Percentiles rank a stretch among this genome's conserved stretches.
Conservation (phyloP, 2,797 vertebrate species). For the Pseudopleuronectes americanus region DNA sequence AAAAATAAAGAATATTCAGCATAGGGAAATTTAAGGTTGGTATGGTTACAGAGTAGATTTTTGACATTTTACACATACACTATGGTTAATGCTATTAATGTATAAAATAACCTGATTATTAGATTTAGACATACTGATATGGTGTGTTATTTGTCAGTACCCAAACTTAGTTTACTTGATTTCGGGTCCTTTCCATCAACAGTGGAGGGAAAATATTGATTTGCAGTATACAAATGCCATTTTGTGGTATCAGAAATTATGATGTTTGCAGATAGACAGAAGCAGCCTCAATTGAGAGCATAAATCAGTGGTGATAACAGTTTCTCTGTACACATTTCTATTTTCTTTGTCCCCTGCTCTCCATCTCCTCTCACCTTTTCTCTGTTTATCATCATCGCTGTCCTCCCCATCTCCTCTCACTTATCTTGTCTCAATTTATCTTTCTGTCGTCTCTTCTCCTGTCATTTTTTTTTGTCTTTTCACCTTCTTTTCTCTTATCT, state of each 20-base stretch:
- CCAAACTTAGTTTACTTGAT: background rate
- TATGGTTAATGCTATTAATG: too few species aligned
- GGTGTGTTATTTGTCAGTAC: background rate
- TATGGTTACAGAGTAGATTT: too few species aligned
- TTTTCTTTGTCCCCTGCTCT: constrained; percentile 30
- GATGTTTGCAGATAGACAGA: background rate
- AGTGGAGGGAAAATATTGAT: background rate
- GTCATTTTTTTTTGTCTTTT: constrained; percentile 48
- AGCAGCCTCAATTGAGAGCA: constrained; percentile 16
- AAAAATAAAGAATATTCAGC: background rate
- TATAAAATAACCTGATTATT: background rate
- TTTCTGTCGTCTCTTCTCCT: constrained; percentile 53
- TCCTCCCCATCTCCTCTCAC: constrained; percentile 39
- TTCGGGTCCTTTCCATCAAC: background rate
- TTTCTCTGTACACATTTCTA: constrained; percentile 21
- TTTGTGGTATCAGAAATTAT: background rate
- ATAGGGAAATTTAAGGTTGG: background rate
- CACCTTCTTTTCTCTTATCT: constrained; percentile 37
- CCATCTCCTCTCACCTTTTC: constrained; percentile 36
- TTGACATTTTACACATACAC: too few species aligned
- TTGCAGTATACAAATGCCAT: background rate
- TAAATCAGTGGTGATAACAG: constrained; percentile 28
- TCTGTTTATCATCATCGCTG: constrained; percentile 5
- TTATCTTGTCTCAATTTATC: constrained; percentile 68
- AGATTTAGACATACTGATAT: too few species aligned